Percentiles rank a stretch among this genome's conserved stretches.
These are phyloP conservation scores for Drosophila subpulchrella DNA, from an alignment of 1,140 invertebrate species.

Conservation along the genomic window DNA sequence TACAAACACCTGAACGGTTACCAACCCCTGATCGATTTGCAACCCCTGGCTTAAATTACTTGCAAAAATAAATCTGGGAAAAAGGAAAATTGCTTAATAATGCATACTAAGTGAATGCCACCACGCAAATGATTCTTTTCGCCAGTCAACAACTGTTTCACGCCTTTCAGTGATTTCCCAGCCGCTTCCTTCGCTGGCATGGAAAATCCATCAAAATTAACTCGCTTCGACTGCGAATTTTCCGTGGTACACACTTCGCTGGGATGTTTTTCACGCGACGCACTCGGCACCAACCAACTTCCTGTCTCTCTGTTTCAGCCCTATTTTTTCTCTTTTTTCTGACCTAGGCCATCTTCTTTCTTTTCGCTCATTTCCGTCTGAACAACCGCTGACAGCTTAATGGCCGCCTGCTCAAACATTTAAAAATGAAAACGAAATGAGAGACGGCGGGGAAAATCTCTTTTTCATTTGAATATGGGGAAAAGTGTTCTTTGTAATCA, in stretches of 20 bases:
- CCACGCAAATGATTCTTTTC: slow-evolving; percentile 15
- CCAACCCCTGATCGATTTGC: background rate
- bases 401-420: slow-evolving; percentile 59
- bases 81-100: slow-evolving; percentile 53
- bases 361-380: slow-evolving; percentile 50
- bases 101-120: slow-evolving; percentile 42
- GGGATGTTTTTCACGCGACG: slow-evolving; percentile 63
- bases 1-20: background rate
- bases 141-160: slow-evolving; percentile 25
- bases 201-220: slow-evolving; percentile 54
- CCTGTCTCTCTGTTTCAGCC: slow-evolving; percentile 37
- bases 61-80: slow-evolving; percentile 5
- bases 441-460: slow-evolving; percentile 32
- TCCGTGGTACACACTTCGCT: slow-evolving; percentile 21
- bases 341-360: slow-evolving; percentile 33
- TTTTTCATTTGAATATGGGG: slow-evolving; percentile 42
- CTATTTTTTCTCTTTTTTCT: slow-evolving; percentile 22
- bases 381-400: slow-evolving; percentile 70
- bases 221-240: slow-evolving; percentile 40
- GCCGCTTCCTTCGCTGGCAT: slow-evolving; percentile 7
- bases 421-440: slow-evolving; percentile 45
- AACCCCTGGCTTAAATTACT: slow-evolving; percentile 1
- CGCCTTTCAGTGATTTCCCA: slow-evolving; percentile 27
- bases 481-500: slow-evolving; percentile 61
- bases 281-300: slow-evolving; percentile 45